Evolutionary conservation across 2,113 vertebrate species (phyloP).

Genomic region (Cryptotis parvus): DNA sequence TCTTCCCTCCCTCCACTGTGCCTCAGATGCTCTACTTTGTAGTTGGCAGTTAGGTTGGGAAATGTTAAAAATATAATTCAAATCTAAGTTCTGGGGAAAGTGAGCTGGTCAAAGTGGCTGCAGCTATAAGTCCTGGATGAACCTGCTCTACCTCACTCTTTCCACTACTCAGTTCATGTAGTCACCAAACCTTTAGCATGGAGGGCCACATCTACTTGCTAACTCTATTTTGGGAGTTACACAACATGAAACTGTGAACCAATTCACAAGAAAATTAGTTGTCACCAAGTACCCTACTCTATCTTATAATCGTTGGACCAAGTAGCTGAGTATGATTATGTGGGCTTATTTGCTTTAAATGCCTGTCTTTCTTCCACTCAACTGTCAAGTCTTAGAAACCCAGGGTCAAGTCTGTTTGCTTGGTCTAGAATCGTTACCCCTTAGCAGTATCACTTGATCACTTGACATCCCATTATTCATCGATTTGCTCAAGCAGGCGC

Average conservation of each 20-base stretch:
- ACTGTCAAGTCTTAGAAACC: background rate
- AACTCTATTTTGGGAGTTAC: background rate
- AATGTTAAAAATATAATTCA: slow-evolving; percentile 24
- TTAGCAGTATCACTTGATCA: no score
- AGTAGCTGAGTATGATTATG: background rate
- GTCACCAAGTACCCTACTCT: background rate
- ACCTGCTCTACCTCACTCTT: background rate
- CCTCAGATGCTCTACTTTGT: slow-evolving; percentile 40
- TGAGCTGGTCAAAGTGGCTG: background rate
- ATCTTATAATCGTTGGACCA: background rate
- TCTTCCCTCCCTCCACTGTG: slow-evolving; percentile 3
- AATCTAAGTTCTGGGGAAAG: background rate
- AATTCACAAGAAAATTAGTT: background rate
- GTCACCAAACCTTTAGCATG: background rate
- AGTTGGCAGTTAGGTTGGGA: background rate
- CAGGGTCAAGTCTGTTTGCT: background rate
- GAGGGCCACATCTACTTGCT: background rate
- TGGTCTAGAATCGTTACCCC: background rate
- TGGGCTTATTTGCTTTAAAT: background rate
- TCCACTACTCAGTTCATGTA: background rate
- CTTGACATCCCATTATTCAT: no score
- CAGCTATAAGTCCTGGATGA: background rate
- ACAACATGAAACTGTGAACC: background rate
- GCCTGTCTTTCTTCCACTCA: background rate
- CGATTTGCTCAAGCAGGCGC: no score